Percentiles rank a stretch among this genome's conserved stretches.
phyloP scores from a whole-genome alignment of 1,140 invertebrate genomes.

The Aphaenogaster floridana region DNA sequence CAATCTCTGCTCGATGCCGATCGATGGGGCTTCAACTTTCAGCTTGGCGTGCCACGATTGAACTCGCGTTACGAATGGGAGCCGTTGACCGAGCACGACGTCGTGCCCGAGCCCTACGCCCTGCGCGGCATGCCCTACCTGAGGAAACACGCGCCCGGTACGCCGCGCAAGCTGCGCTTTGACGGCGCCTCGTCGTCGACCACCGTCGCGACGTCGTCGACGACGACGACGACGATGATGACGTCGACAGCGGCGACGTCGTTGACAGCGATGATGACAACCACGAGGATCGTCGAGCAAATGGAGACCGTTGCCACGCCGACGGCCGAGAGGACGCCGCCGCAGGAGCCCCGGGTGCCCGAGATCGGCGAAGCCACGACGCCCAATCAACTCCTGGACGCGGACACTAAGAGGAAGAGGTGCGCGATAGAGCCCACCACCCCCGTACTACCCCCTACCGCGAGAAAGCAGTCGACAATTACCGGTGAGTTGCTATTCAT shows the following conservation, averaged over 20 bases:
- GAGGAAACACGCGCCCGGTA: slow-evolving; percentile 79
- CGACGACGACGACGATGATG: not conserved
- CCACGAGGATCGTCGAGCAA: slow-evolving; percentile 49
- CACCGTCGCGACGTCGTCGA: not conserved
- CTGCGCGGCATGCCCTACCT: slow-evolving; percentile 84
- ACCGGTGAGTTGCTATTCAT: slow-evolving; percentile 79
- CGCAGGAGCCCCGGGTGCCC: slow-evolving; percentile 81
- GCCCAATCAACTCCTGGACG: slow-evolving; percentile 64
- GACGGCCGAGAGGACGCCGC: slow-evolving; percentile 82
- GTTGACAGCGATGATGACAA: slow-evolving; percentile 15
- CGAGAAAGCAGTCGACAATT: slow-evolving; percentile 83
- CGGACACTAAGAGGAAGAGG: slow-evolving; percentile 72
- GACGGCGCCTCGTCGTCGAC: not conserved
- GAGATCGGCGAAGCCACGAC: slow-evolving; percentile 78
- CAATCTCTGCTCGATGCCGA: slow-evolving; percentile 84
- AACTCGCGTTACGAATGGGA: slow-evolving; percentile 85
- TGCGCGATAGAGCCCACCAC: slow-evolving; percentile 76
- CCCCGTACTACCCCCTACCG: slow-evolving; percentile 71
- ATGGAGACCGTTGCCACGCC: slow-evolving; percentile 19
- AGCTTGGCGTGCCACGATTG: slow-evolving; percentile 80
- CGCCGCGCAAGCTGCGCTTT: slow-evolving; percentile 70
- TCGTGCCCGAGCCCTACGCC: slow-evolving; percentile 85
- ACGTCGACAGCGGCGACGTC: not conserved
- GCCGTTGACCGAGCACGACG: slow-evolving; percentile 78
- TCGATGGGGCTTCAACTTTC: slow-evolving; percentile 87